Percentiles rank a stretch among this genome's conserved stretches.
Evolutionary conservation across 2,113 vertebrate genomes (phyloP).

Genomic region (Mohoua ochrocephala): DNA sequence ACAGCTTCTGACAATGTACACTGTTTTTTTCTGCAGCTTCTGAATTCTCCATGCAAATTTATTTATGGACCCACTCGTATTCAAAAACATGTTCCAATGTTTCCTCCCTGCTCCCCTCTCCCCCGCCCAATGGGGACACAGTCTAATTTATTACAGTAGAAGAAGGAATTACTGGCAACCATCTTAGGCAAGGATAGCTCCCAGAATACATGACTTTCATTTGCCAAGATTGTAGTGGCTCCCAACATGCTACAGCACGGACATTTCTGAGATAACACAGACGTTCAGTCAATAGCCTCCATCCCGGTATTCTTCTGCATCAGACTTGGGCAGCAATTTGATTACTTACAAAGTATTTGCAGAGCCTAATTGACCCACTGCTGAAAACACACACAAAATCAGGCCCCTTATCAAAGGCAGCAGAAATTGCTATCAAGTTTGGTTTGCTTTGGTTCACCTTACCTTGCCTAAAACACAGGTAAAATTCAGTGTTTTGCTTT

Average conservation of each 20-base stretch:
- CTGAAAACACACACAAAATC: neutral
- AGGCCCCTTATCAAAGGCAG: neutral
- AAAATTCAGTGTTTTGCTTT: neutral
- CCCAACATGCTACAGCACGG: neutral
- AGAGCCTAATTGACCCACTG: neutral
- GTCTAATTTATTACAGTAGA: neutral
- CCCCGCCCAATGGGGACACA: rapidly evolving
- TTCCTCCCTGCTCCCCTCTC: neutral
- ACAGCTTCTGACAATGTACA: neutral
- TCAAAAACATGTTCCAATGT: neutral
- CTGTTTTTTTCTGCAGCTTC: neutral
- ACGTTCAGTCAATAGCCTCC: neutral
- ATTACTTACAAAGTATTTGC: neutral
- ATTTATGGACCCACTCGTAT: neutral
- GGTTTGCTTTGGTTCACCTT: neutral
- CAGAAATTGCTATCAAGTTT: neutral
- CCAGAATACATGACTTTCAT: neutral
- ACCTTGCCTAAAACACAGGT: neutral
- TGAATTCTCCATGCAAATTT: neutral
- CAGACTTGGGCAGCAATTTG: neutral
- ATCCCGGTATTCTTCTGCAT: neutral
- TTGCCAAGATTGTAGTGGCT: neutral
- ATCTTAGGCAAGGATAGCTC: neutral
- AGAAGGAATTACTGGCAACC: neutral
- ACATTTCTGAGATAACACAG: neutral